A percentile compares a stretch with the other conserved stretches of the same genome.
Evolutionary conservation across 2,888 invertebrate genomes (phyloP).

Genomic region (Andricus quercusramuli): DNA sequence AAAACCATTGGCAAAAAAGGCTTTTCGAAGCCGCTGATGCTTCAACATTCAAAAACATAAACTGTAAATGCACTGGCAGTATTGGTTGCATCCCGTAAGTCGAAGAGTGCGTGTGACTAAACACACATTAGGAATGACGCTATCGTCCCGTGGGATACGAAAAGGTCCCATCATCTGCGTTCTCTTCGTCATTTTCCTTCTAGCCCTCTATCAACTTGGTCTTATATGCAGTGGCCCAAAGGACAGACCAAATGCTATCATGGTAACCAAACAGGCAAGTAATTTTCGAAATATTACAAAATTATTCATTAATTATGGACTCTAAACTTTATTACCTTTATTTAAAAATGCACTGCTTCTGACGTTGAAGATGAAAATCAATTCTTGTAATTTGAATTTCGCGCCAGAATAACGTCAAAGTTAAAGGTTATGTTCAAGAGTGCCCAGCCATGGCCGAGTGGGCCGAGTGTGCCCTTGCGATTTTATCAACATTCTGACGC

Average conservation of each 20-base stretch:
- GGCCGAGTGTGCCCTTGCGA: too few relatives aligned
- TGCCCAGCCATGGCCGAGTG: too few relatives aligned
- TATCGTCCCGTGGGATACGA: slow-evolving; percentile 76
- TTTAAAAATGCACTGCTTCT: background rate
- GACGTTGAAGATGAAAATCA: background rate
- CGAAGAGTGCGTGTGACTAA: slow-evolving; percentile 17
- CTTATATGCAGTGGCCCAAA: slow-evolving; percentile 75
- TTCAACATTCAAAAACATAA: slow-evolving; percentile 55
- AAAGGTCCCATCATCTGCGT: slow-evolving; percentile 77
- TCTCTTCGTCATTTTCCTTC: slow-evolving; percentile 74
- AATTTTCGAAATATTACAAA: background rate
- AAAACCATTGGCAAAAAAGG: slow-evolving; percentile 34
- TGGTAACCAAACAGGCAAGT: slow-evolving; percentile 78
- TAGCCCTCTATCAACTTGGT: slow-evolving; percentile 77
- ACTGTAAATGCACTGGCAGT: slow-evolving; percentile 50
- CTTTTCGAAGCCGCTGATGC: slow-evolving; percentile 57
- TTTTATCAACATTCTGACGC: too few relatives aligned
- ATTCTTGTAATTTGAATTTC: background rate
- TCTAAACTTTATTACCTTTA: background rate
- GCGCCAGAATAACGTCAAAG: background rate
- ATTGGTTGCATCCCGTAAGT: slow-evolving; percentile 14
- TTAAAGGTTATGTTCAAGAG: background rate
- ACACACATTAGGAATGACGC: slow-evolving; percentile 69
- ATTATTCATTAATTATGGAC: background rate
- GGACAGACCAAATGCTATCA: slow-evolving; percentile 71